These are phyloP conservation scores for Priocnemis perturbator DNA, from an alignment of 2,888 invertebrate genomes.

Conservation along the genomic window DNA sequence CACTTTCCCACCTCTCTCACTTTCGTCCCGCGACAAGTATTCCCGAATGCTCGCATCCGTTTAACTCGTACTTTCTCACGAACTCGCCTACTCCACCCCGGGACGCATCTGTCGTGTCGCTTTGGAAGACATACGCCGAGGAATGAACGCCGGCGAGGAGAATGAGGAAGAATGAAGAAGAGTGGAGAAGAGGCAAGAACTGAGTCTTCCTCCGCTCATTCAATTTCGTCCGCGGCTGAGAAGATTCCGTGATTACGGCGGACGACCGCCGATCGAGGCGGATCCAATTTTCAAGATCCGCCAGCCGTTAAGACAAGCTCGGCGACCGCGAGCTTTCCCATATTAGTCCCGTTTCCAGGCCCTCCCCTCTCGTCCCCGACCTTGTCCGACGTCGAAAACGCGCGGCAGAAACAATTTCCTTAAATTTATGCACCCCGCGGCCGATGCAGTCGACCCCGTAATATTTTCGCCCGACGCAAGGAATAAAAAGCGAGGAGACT, in stretches of 20 bases:
- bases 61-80: too few relatives aligned
- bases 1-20: too few relatives aligned
- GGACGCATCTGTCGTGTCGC: too few relatives aligned
- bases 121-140: too few relatives aligned
- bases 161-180: too few relatives aligned
- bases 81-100: too few relatives aligned
- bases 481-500: conserved; percentile 39
- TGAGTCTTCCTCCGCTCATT: neutral
- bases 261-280: conserved; percentile 33
- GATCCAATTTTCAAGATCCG: conserved; percentile 58
- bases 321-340: conserved; percentile 48
- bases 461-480: conserved; percentile 61
- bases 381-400: conserved; percentile 26
- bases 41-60: too few relatives aligned
- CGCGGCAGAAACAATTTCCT: conserved; percentile 67
- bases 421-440: conserved; percentile 68
- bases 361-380: conserved; percentile 39
- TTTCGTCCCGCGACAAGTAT: too few relatives aligned
- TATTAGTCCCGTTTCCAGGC: conserved; percentile 46
- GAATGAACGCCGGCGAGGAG: too few relatives aligned
- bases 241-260: conserved; percentile 33
- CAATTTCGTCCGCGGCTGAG: conserved; percentile 4
- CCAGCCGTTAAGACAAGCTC: conserved; percentile 57
- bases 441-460: conserved; percentile 53
- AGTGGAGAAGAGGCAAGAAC: too few relatives aligned